Conservation (phyloP, 2,113 vertebrate genomes). For the Hiodon alosoides region DNA sequence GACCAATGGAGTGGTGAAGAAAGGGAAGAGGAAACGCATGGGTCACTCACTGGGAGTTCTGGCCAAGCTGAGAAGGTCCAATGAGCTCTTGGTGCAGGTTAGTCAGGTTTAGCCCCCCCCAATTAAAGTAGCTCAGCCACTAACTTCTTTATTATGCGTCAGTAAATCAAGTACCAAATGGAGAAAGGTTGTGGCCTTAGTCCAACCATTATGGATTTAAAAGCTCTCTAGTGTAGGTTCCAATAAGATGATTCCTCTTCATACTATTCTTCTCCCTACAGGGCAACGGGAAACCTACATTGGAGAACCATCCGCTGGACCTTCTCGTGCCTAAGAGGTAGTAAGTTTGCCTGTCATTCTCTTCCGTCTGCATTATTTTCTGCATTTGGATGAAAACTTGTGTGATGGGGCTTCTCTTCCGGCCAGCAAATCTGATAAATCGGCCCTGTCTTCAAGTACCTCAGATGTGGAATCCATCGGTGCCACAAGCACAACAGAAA, state of each 20-base stretch:
- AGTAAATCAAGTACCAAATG: neutral
- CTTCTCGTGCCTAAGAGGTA: slow-evolving; percentile 79
- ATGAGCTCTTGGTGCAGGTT: slow-evolving; percentile 57
- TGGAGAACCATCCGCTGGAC: slow-evolving; percentile 73
- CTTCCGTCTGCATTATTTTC: slow-evolving; percentile 23
- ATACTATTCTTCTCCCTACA: slow-evolving; percentile 28
- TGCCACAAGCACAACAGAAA: slow-evolving; percentile 90
- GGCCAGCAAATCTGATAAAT: slow-evolving; percentile 71
- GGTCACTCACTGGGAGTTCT: slow-evolving; percentile 74
- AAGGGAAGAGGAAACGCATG: slow-evolving; percentile 84
- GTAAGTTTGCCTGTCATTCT: slow-evolving; percentile 42
- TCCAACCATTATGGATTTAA: too few relatives aligned
- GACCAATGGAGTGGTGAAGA: slow-evolving; percentile 82
- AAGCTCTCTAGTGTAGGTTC: too few relatives aligned
- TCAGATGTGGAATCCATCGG: slow-evolving; percentile 90
- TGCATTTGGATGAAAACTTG: neutral
- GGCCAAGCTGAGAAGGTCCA: slow-evolving; percentile 55
- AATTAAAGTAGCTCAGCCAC: neutral
- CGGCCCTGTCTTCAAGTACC: slow-evolving; percentile 80
- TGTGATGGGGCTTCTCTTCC: slow-evolving; percentile 20
- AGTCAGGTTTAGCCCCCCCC: neutral
- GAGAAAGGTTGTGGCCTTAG: too few relatives aligned
- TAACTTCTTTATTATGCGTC: neutral
- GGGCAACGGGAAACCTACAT: slow-evolving; percentile 50
- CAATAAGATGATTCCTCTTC: neutral